phyloP scores from a whole-genome alignment of 2,797 vertebrate species.

The Telmatherina bonti region DNA sequence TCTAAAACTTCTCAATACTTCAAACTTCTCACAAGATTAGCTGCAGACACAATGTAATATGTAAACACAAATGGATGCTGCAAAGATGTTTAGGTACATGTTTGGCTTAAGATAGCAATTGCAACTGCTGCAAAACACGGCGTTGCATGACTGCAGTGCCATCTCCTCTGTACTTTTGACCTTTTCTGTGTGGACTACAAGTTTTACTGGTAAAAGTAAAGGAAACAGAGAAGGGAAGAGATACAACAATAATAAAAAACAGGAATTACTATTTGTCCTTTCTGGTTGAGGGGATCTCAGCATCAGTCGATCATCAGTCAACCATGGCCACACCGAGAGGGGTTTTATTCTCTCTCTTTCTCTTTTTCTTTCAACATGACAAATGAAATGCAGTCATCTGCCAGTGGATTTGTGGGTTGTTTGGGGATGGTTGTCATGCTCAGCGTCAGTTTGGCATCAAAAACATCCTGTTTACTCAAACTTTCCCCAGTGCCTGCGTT shows the following conservation, averaged over 20 bases:
- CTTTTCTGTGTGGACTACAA: neutral
- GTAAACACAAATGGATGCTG: neutral
- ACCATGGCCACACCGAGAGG: neutral
- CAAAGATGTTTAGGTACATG: neutral
- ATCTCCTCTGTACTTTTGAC: neutral
- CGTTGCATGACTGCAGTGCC: neutral
- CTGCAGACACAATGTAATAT: neutral
- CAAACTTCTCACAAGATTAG: neutral
- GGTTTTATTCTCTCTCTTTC: neutral
- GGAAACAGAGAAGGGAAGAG: neutral
- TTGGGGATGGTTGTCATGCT: constrained; percentile 19
- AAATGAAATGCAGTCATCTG: constrained; percentile 10
- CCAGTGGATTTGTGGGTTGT: constrained; percentile 17
- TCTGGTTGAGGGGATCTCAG: constrained; percentile 12
- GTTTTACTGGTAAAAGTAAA: constrained; percentile 8
- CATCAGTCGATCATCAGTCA: constrained; percentile 13
- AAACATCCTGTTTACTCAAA: constrained; percentile 20
- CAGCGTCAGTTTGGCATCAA: constrained; percentile 9
- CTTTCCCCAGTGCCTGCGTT: neutral
- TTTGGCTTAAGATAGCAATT: neutral
- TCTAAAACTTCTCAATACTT: constrained; percentile 6
- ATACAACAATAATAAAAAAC: neutral
- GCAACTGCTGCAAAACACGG: neutral
- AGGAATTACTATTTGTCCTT: constrained; percentile 7
- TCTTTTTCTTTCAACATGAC: neutral